Evolutionary conservation across 2,888 invertebrate species (phyloP), one percentile per base, ranked within the genome.

Genomic region (Lepidocyrtinus sp.): DNA sequence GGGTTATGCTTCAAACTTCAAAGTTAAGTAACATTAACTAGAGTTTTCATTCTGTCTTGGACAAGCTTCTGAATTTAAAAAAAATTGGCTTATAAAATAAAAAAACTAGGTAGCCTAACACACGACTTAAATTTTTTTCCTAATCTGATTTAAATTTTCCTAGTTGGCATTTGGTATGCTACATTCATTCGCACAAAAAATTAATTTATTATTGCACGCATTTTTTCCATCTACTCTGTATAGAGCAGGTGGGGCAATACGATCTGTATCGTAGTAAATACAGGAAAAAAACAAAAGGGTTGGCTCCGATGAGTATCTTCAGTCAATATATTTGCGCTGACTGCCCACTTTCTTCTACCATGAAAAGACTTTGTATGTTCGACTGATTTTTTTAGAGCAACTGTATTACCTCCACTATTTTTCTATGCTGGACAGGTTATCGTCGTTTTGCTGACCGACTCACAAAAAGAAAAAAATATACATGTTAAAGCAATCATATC

Each of bases 391-490:
- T n/a, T n/a, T n/a, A n/a, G n/a, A n/a, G n/a, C n/a, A n/a, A n/a
- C n/a, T n/a, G n/a, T n/a, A n/a, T n/a, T n/a, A n/a, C n/a, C n/a
- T n/a, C n/a, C n/a, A n/a, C n/a, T n/a, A n/a, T n/a, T n/a, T n/a
- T n/a, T n/a, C n/a, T n/a, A n/a, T n/a, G n/a, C n/a, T 69, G 68
- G 69, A 75, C 75, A 75, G 75, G 69, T 75, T 75, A 59, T 75
- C 67, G 75, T 27, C n/a, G n/a, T n/a, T n/a, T n/a, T 55, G 68
- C 59, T 75, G 62, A 75, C 69, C 75, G 75, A 75, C 75, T 75
- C 27, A 68, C 67, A 12, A 36, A 36, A 36, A 36, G n/a, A n/a
- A 36, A 7, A 36, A 5, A 36, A 36, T 36, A 36, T 36, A 36
- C 36, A 36, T 7, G 36, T 36, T 36, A 36, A 12, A 36, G 36